phyloP scores from a whole-genome alignment of 30 jellyfish, hydroid and myxozoan species.

The Sanderia malayensis region DNA sequence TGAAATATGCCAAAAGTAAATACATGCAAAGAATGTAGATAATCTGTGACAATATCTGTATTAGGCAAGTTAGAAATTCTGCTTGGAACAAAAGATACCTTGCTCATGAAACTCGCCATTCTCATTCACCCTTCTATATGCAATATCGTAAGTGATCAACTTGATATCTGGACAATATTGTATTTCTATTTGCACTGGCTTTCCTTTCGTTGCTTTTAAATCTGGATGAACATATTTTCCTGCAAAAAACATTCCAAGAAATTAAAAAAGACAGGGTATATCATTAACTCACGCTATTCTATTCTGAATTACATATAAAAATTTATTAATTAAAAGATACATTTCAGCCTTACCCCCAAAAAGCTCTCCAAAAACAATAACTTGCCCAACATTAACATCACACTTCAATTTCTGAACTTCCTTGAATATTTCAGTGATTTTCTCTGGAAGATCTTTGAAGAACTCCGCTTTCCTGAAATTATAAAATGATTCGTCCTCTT shows the following conservation, averaged over 20 bases:
- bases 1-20: no score
- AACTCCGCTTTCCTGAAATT: constrained; percentile 57
- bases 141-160: constrained; percentile 60
- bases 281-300: no score
- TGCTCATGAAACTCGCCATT: no score
- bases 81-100: no score
- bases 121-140: constrained; percentile 28
- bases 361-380: constrained; percentile 79
- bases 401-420: constrained; percentile 33
- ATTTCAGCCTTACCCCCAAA: constrained; percentile 99
- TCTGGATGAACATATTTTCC: constrained; percentile 25
- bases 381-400: constrained; percentile 58
- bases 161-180: constrained; percentile 70
- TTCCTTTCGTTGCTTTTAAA: constrained; percentile 3
- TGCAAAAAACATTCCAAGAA: no score
- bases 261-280: no score
- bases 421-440: constrained; percentile 46
- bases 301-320: no score
- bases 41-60: no score
- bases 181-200: constrained; percentile 70
- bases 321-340: no score
- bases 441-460: constrained; percentile 79
- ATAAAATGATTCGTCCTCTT: constrained; percentile 60
- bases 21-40: no score
- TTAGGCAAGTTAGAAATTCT: no score